These are phyloP conservation scores for Epicampocera succincta DNA, from an alignment of 2,888 invertebrate species.

Conservation along the genomic window DNA sequence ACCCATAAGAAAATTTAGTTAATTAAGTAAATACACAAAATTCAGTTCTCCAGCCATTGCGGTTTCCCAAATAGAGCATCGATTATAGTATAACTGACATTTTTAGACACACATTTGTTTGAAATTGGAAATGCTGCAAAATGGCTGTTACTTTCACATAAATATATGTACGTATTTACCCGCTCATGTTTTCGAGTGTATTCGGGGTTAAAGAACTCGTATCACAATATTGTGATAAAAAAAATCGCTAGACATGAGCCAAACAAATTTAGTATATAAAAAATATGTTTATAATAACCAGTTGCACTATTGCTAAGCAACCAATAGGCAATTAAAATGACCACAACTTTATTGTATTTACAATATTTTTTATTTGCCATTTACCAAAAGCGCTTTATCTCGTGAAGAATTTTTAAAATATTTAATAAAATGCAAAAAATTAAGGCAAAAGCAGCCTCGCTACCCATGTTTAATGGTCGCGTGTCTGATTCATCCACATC, in stretches of 20 bases:
- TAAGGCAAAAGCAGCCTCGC: conserved; percentile 78
- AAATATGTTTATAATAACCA: conserved; percentile 53
- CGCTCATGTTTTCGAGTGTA: neutral
- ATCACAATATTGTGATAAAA: conserved; percentile 8
- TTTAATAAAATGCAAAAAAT: conserved; percentile 77
- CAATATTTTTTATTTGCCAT: conserved; percentile 36
- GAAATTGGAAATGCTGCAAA: too few species aligned
- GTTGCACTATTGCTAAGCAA: conserved; percentile 67
- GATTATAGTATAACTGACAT: too few species aligned
- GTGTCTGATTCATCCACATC: conserved; percentile 77
- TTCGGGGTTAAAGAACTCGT: conserved; percentile 25
- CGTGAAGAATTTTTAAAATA: neutral
- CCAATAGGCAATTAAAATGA: conserved; percentile 60
- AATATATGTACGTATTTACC: neutral
- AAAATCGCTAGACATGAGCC: neutral
- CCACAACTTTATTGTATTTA: conserved; percentile 67
- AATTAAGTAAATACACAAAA: too few species aligned
- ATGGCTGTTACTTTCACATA: too few species aligned
- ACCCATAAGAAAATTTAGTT: too few species aligned
- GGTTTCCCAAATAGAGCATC: too few species aligned
- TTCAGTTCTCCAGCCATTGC: too few species aligned
- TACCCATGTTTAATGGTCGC: conserved; percentile 79
- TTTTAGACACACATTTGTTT: too few species aligned
- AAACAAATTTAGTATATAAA: neutral
- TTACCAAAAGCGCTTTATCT: neutral